Evolutionary conservation across 2,797 vertebrate species (phyloP).

Genomic region (Dermochelys coriacea): DNA sequence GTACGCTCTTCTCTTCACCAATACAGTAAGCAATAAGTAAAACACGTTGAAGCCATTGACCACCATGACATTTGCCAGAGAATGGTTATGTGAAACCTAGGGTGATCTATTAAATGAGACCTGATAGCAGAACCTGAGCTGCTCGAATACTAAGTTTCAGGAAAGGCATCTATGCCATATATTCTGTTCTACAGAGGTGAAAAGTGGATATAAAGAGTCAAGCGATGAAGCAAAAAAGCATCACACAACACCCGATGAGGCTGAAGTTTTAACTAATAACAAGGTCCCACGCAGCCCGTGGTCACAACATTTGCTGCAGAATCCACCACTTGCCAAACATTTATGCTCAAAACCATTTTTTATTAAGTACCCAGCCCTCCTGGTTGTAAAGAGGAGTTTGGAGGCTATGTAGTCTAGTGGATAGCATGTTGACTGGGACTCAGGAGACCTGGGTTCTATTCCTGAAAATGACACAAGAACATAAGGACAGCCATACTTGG

Average conservation of each 20-base stretch:
- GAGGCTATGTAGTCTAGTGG: too few species aligned
- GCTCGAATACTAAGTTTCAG: background rate
- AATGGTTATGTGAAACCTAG: background rate
- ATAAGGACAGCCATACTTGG: too few species aligned
- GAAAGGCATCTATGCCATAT: rapidly evolving
- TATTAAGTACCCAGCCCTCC: background rate
- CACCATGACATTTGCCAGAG: background rate
- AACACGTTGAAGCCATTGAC: background rate
- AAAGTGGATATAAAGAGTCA: background rate
- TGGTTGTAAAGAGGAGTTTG: background rate
- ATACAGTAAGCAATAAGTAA: background rate
- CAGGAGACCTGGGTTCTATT: too few species aligned
- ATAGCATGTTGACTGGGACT: too few species aligned
- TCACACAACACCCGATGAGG: too few species aligned
- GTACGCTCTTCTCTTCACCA: background rate
- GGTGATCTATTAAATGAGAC: background rate
- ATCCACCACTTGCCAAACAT: background rate
- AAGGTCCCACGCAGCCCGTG: background rate
- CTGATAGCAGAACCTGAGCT: background rate
- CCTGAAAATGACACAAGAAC: too few species aligned
- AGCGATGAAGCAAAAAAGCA: background rate
- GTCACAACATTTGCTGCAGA: background rate
- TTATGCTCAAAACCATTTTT: background rate
- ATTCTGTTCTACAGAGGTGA: background rate
- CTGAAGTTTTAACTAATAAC: background rate